A percentile compares a stretch with the other conserved stretches of the same genome.
Evolutionary conservation across 2,113 vertebrate species (phyloP).

Genomic region (Passer montanus): DNA sequence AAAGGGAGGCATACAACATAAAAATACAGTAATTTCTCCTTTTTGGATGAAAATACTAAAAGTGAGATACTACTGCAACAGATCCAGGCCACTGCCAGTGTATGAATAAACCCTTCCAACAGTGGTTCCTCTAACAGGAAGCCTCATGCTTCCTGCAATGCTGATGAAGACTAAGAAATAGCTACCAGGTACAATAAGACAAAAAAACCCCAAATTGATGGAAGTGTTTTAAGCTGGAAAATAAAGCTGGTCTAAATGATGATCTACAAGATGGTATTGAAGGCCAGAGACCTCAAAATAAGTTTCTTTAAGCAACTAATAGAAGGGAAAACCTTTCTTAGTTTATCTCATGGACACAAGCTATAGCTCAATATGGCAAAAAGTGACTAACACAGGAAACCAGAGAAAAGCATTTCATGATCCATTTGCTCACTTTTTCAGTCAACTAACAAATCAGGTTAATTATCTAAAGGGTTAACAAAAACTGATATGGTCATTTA

Average conservation of each 20-base stretch:
- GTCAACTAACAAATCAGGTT: background rate
- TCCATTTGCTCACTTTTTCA: background rate
- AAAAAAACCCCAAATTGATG: accelerated
- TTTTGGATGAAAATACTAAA: background rate
- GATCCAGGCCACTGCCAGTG: background rate
- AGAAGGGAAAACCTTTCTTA: background rate
- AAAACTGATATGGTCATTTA: background rate
- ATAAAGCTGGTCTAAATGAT: background rate
- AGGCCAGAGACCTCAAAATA: background rate
- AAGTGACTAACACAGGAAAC: background rate
- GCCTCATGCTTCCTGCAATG: background rate
- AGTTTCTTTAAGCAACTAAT: background rate
- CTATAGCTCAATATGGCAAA: background rate
- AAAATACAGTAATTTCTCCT: background rate
- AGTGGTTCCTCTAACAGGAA: background rate
- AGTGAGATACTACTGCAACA: background rate
- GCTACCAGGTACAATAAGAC: background rate
- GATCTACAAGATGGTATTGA: background rate
- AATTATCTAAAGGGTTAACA: background rate
- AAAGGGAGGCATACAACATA: background rate
- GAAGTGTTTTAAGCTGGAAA: background rate
- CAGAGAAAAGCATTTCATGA: background rate
- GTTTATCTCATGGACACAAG: background rate
- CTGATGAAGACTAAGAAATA: background rate
- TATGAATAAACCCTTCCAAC: background rate